A percentile compares a stretch with the other conserved stretches of the same genome.
These are phyloP conservation scores for Eilema caniola DNA, from an alignment of 2,888 invertebrate genomes.

Conservation along the genomic window DNA sequence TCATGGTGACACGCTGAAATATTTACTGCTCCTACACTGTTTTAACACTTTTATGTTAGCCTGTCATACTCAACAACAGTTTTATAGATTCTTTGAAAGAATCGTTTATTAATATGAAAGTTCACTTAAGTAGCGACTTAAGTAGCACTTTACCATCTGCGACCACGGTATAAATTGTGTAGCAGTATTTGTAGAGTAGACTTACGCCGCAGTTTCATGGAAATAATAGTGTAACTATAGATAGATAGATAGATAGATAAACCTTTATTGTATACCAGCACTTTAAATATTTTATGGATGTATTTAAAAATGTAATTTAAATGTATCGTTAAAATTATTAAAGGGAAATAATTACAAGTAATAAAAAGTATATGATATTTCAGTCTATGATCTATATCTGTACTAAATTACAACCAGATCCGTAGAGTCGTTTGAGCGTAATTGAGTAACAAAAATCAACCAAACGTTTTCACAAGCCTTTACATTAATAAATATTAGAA, in stretches of 20 bases:
- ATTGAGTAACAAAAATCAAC: no score
- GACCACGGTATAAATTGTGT: not conserved
- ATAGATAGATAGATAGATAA: not conserved
- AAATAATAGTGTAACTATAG: not conserved
- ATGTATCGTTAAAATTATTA: no score
- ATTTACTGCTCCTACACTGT: slow-evolving; percentile 31
- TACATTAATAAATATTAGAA: no score
- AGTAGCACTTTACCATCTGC: not conserved
- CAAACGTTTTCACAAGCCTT: no score
- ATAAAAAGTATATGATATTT: no score
- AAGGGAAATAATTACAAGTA: no score
- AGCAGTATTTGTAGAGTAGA: not conserved
- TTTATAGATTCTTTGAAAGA: slow-evolving; percentile 10
- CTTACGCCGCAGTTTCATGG: not conserved
- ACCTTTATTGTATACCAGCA: no score
- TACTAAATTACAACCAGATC: no score
- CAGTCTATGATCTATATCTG: no score
- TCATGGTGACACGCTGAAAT: slow-evolving; percentile 28
- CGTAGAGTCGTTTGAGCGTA: no score
- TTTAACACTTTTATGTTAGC: slow-evolving; percentile 18
- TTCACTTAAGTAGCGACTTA: not conserved
- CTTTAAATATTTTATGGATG: no score
- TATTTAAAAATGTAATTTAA: no score
- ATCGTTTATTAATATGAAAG: not conserved
- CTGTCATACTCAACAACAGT: slow-evolving; percentile 4